Conservation (phyloP, 2,888 invertebrate species). For the Pammene fasciana region DNA sequence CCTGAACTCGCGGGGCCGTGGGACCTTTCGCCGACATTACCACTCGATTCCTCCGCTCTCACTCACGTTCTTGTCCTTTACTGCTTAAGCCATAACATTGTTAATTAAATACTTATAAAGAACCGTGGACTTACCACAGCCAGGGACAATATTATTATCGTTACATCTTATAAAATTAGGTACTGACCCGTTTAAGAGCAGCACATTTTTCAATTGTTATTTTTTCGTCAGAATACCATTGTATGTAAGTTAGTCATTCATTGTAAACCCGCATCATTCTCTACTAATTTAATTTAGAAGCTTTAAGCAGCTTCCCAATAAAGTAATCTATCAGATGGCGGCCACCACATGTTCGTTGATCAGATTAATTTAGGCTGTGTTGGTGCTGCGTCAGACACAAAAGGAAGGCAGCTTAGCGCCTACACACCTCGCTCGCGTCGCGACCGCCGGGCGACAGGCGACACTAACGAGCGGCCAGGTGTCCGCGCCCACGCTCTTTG, state of each 20-base stretch:
- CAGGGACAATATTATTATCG: neutral
- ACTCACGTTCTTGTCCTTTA: conserved; percentile 41
- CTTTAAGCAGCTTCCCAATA: conserved; percentile 45
- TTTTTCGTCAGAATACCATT: conserved; percentile 59
- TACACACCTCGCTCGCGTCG: conserved; percentile 36
- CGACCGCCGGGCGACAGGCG: conserved; percentile 57
- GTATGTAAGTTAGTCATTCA: conserved; percentile 69
- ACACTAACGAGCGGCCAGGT: conserved; percentile 81
- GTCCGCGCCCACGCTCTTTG: conserved; percentile 76
- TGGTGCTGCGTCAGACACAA: conserved; percentile 20
- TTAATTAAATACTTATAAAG: conserved; percentile 48
- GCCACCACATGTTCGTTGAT: neutral
- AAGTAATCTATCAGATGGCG: conserved; percentile 7
- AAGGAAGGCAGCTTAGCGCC: conserved; percentile 39
- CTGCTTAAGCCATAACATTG: conserved; percentile 47
- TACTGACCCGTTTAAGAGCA: neutral
- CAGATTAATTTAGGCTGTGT: conserved; percentile 21
- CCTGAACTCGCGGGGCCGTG: conserved; percentile 64
- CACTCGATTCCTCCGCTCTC: conserved; percentile 44
- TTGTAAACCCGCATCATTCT: conserved; percentile 71
- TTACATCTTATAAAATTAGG: conserved; percentile 13
- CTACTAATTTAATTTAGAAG: conserved; percentile 66
- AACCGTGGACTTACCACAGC: conserved; percentile 50
- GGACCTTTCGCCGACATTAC: conserved; percentile 55
- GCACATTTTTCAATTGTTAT: conserved; percentile 44